phyloP scores from a whole-genome alignment of 1,140 invertebrate species.

The Ceratina japonica region DNA sequence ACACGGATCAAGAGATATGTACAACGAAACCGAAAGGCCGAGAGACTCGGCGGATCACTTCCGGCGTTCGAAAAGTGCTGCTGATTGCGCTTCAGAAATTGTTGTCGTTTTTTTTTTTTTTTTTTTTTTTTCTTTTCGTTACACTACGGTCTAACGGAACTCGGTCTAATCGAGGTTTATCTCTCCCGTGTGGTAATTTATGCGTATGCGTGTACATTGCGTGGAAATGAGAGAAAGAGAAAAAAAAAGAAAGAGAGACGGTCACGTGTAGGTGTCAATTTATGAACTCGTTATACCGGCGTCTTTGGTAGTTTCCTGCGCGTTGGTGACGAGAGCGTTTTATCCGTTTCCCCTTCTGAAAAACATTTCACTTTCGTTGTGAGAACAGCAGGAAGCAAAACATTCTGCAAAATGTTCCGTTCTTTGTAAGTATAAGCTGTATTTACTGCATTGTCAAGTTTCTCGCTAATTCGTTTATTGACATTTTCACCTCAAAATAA shows the following conservation, averaged over 20 bases:
- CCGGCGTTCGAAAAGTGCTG: constrained; percentile 6
- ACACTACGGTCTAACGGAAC: constrained; percentile 30
- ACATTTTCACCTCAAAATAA: too few relatives aligned
- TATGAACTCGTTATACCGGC: constrained; percentile 89
- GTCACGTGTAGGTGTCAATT: constrained; percentile 78
- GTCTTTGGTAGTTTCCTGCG: constrained; percentile 95
- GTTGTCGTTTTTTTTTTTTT: too few relatives aligned
- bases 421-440: too few relatives aligned
- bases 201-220: constrained; percentile 63
- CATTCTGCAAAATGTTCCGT: too few relatives aligned
- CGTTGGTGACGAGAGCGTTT: constrained; percentile 91
- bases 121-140: background rate
- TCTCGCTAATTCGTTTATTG: too few relatives aligned
- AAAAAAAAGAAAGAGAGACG: constrained; percentile 67
- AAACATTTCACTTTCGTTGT: constrained; percentile 55
- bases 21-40: constrained; percentile 34
- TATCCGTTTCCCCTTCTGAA: constrained; percentile 88
- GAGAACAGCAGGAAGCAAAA: background rate
- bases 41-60: constrained; percentile 14
- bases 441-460: too few relatives aligned
- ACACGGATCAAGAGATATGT: constrained; percentile 34
- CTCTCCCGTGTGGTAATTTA: constrained; percentile 38
- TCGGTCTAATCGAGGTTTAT: constrained; percentile 57
- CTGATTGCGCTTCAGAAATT: constrained; percentile 13
- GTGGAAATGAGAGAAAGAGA: constrained; percentile 69